Base-by-base conservation (phyloP, 2,888 invertebrate genomes). In the Malacosoma neustria region DNA sequence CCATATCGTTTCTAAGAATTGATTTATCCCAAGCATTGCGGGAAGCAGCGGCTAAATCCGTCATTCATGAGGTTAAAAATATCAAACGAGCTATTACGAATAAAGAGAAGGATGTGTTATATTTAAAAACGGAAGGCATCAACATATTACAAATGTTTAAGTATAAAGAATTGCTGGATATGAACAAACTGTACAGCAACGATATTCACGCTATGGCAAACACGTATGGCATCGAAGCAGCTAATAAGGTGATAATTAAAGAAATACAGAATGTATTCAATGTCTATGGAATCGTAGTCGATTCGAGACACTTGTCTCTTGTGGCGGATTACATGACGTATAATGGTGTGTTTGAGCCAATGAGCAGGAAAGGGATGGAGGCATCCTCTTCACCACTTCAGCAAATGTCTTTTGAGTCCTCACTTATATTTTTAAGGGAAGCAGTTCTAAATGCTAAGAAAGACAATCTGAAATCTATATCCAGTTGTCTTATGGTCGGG, bases 321-420 rank as follows among this genome's bases (percentile, higher is more conserved):
- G 90, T 99, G 36, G 95, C 99, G 0, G 99, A 99, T 80, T 99
- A 98, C 68, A 99, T 99, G 99, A 99, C 98, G 0, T 96, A 91
- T 54, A 94, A 94, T 57, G 99, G 99, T 0, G 84, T 87, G 1
- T 97, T 94, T 62, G 92, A 93, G 58, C 94, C 99, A 0, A 90
- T 99, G 73, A 99, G 94, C 67, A 88, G 99, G 13, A 91, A 89
- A 54, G 96, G 97, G 5, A 96, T 99, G 91, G 93, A 93, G 52
- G 89, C 91, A 34, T 94, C 93, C n/a, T 88, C 96, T 0, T 99
- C 99, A 0, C 97, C 98, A 0, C 74, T 99, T 11, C 99, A 99
- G 70, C 97, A 98, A 77, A 99, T 99, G 95, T 96, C 96, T 1
- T 99, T 98, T 65, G 99, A 99, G 71, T 95, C 98, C 1, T 93